phyloP scores from a whole-genome alignment of 2,113 vertebrate species.

The Prinia subflava region DNA sequence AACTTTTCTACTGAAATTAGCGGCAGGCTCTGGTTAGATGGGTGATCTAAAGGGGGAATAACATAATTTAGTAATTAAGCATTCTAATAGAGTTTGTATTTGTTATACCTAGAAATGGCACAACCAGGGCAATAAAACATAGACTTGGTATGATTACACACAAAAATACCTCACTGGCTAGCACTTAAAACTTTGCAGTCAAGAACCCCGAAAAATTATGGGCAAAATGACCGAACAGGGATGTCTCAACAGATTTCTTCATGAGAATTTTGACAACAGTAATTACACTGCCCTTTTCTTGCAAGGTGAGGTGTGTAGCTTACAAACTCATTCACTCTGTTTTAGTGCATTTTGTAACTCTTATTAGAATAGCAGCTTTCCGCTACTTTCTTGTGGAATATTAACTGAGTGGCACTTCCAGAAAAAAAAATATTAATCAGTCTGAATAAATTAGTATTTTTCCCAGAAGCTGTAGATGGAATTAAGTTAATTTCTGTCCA shows the following conservation, averaged over 20 bases:
- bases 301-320: background rate
- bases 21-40: background rate
- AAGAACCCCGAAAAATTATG: background rate
- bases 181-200: background rate
- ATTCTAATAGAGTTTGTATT: background rate
- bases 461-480: background rate
- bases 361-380: background rate
- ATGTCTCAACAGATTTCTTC: background rate
- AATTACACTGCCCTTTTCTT: background rate
- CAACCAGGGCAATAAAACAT: background rate
- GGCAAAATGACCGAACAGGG: background rate
- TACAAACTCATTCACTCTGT: background rate
- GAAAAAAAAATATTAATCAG: background rate
- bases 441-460: background rate
- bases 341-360: background rate
- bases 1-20: background rate
- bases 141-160: background rate
- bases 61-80: background rate
- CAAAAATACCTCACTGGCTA: background rate
- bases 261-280: background rate
- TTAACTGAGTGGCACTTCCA: background rate
- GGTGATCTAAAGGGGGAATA: background rate
- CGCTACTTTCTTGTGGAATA: background rate
- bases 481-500: background rate
- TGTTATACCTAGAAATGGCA: background rate